Base-by-base conservation (phyloP, 2,797 vertebrate genomes). In the Neosilurus mollespiculum region DNA sequence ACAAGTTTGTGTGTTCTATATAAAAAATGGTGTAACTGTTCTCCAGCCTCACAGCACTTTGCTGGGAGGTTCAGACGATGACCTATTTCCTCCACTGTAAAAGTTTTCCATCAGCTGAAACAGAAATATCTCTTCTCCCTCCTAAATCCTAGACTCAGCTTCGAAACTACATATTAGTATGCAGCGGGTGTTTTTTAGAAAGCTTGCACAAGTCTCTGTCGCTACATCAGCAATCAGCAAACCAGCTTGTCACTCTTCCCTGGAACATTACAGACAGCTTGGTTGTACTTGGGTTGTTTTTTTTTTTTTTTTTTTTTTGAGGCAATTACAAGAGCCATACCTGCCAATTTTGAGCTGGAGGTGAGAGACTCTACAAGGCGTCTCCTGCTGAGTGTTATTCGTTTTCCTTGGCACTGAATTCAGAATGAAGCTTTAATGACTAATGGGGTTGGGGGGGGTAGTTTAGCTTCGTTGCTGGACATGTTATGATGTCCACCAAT, bases 211-310 rank as follows among this genome's bases (percentile, higher is more conserved):
- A 84, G 54, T 73, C 43, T 51, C 76, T 82, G 69, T 81, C 58
- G 12, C 76, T 69, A 58, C 69, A 82, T 82, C 58, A 79, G 85
- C 82, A 86, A 86, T 84, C 85, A 81, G 61, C 76, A 76, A 62
- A 80, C 75, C 43, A 49, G 70, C 49, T n/a, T 30, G 73, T 66
- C 67, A 34, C 37, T 76, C 59, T 64, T 84, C 30, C 81, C 43
- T n/a, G 61, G 64, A 71, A 49, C 73, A 49, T 54, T 78, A 54
- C 26, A 54, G 18, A 30, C 65, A 49, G 64, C 62, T 84, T 14
- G 22, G 54, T 73, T 82, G 69, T 66, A 70, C 7, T 75, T 76
- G 76, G 62, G 82, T 43, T 43, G 2, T 43, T 43, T 87, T 80
- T 69, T 58, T 71, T 87, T 80, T 69, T 58, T 71, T 87, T 80